These are phyloP conservation scores for Gallinago jamesoni DNA, from an alignment of 2,113 vertebrate species.

Conservation along the genomic window DNA sequence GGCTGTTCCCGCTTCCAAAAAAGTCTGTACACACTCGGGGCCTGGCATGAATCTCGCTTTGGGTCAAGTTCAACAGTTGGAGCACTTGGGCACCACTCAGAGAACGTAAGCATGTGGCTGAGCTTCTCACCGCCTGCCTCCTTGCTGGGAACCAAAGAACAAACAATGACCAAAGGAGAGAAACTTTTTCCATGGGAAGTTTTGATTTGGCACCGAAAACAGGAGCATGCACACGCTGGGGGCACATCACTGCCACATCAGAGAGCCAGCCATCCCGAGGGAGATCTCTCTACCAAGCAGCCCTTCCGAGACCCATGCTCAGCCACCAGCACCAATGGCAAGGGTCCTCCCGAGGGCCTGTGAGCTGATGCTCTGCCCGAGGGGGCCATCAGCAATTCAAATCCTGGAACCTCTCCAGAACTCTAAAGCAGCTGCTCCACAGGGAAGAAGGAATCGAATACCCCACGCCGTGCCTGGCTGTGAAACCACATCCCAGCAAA, in stretches of 20 bases:
- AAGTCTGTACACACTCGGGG: neutral
- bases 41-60: neutral
- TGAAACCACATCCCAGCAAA: neutral
- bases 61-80: neutral
- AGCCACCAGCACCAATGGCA: neutral
- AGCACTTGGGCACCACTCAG: neutral
- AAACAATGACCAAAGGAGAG: neutral
- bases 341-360: neutral
- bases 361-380: neutral
- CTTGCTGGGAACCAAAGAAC: neutral
- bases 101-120: neutral
- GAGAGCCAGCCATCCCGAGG: neutral
- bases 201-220: neutral
- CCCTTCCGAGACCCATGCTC: rapidly evolving
- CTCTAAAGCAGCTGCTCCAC: neutral
- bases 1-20: neutral
- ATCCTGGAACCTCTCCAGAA: neutral
- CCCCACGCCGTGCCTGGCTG: neutral
- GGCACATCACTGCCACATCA: neutral
- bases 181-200: neutral
- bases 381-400: neutral
- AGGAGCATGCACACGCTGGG: rapidly evolving
- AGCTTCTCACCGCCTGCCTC: neutral
- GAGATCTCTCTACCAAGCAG: neutral
- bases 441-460: neutral